Evolutionary conservation across 2,888 invertebrate species (phyloP), one percentile per base, ranked within the genome.

Genomic region (Entomobrya multifasciata): DNA sequence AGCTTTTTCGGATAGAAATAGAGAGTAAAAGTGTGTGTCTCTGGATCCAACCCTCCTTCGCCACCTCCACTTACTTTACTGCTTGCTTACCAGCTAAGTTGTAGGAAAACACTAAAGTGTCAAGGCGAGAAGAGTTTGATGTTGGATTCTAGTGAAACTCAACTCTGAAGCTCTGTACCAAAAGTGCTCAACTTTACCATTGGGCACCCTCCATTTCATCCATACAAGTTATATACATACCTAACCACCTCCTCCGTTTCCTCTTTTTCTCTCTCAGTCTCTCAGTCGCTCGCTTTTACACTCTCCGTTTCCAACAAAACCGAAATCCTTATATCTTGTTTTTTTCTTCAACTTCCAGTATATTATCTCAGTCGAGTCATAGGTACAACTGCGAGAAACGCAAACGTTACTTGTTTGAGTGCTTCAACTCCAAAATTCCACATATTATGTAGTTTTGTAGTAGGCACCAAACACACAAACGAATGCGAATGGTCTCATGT

Each of bases 81-180:
- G 62, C 62, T 62, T 62, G 62, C 62, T 62, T 62, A 62, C 62
- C 62, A 62, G 62, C 27, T 30, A 62, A 62, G 62, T 62, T 30
- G 36, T 30, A 30, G 62, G 30, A 62, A 62, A 62, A 62, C 30
- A 62, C 62, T 62, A 27, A 62, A 62, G 30, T 62, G 62, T 62
- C 62, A 36, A 36, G 36, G 36, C 36, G 36, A 36, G 36, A 36
- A 4, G 62, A 62, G 30, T 62, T 62, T 27, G 62, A 62, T 62
- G 36, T 36, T 36, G 36, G 36, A 36, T 36, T 36, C n/a, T 15
- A 62, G 62, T 30, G 30, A 62, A 62, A n/a, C n/a, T n/a, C n/a
- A n/a, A n/a, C n/a, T n/a, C 62, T 62, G 30, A 30, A 62, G 55
- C 15, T 72, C 25, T 10, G 52, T 47, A 6, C 2, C 57, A 62